Base-by-base conservation (phyloP, 2,113 vertebrate species). In the Microtus oregoni region DNA sequence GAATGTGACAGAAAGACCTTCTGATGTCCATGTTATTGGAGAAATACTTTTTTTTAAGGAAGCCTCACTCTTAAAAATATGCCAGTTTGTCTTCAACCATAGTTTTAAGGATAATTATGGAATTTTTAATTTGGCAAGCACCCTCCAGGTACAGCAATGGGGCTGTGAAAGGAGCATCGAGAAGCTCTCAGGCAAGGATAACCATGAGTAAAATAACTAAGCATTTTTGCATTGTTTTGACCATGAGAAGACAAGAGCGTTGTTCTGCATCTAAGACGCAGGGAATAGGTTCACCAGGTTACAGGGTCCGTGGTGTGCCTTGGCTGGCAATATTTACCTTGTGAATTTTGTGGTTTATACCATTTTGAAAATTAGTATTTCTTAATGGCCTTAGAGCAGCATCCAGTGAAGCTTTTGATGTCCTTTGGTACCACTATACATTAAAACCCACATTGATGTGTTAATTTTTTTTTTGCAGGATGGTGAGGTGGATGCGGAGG, bases 401-500 rank as follows among this genome's bases (percentile, higher is more conserved):
- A 83, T 24, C 52, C n/a, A 86, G 7, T 78, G 90, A 61, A 50
- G n/a, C 76, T 94, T 73, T 81, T 92, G 92, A 55, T 91, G 41
- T 92, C 30, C 3, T 90, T 97, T 91, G 86, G 76, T 81, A 68
- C 17, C 91, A 3, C 5, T 92, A 22, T 26, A 24, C 22, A 30
- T 95, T 95, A 89, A 89, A 70, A 83, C 47, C 91, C 15, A 3
- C 38, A 52, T 14, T 70, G 30, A 9, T 94, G 9, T 68, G 13
- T 68, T 73, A 19, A 19, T 96, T 97, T 81, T 96, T 96, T 97
- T 96, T 97, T 81, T 96, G 90, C 95, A 99, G 99, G 99, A 99
- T 83, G 99, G 99, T 13, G 99, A 99, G 98, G 97, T 99, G 24
- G 99, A 99, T 96, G 99, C 99, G 0, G 98, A 99, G 93, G 99